Conservation (phyloP, 2,888 invertebrate species). For the Folsomia manolachei region DNA sequence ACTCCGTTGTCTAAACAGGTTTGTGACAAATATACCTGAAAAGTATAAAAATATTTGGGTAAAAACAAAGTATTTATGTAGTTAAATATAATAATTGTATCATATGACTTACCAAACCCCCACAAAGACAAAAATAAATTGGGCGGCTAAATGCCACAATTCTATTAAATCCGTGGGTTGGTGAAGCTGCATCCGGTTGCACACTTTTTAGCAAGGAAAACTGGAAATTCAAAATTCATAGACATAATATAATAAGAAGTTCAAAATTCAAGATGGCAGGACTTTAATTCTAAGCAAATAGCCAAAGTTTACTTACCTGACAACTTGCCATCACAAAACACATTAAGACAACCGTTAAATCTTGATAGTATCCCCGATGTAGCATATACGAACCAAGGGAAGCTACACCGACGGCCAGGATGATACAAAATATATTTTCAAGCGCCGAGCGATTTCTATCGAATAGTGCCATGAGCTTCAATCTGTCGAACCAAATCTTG, state of each 20-base stretch:
- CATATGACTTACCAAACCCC: too few species aligned
- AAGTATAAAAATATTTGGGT: too few species aligned
- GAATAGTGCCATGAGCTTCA: conserved; percentile 85
- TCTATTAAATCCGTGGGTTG: conserved; percentile 95
- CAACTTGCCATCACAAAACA: conserved; percentile 97
- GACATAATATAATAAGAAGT: too few species aligned
- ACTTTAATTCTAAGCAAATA: too few species aligned
- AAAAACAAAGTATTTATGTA: too few species aligned
- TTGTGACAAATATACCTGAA: conserved; percentile 56
- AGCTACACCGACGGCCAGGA: conserved; percentile 80
- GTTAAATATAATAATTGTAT: too few species aligned
- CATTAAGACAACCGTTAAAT: conserved; percentile 88
- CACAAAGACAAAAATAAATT: conserved; percentile 85
- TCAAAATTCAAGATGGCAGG: too few species aligned
- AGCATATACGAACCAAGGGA: conserved; percentile 79
- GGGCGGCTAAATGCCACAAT: conserved; percentile 91
- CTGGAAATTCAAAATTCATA: too few species aligned
- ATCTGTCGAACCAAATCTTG: conserved; percentile 86
- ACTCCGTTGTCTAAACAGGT: conserved; percentile 54
- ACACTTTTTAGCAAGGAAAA: conserved; percentile 88
- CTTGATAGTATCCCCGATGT: conserved; percentile 80
- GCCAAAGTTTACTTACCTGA: too few species aligned
- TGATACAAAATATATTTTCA: conserved; percentile 76
- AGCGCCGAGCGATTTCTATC: conserved; percentile 83
- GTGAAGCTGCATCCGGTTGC: conserved; percentile 97